Evolutionary conservation across 2,113 vertebrate genomes (phyloP).

Genomic region (Anser cygnoides): DNA sequence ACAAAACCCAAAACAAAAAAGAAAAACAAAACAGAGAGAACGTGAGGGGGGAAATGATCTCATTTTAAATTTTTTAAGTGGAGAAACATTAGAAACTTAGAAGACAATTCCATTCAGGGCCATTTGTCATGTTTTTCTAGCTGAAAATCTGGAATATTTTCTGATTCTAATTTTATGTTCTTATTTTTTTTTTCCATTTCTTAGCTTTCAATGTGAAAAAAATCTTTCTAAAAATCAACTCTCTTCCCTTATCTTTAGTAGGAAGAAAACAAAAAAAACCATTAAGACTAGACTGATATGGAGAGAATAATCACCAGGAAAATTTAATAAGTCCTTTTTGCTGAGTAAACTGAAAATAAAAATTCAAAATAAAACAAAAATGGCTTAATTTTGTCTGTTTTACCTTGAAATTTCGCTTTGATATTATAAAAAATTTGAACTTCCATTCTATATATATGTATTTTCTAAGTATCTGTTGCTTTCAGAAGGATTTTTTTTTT

Average conservation of each 20-base stretch:
- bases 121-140: not conserved
- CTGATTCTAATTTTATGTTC: not conserved
- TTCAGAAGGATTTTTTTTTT: not conserved
- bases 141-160: not conserved
- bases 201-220: not conserved
- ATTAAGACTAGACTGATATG: not conserved
- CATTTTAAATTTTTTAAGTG: not conserved
- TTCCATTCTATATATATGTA: not conserved
- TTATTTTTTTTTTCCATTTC: not conserved
- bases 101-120: not conserved
- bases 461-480: not conserved
- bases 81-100: not conserved
- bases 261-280: not conserved
- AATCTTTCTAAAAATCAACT: not conserved
- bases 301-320: not conserved
- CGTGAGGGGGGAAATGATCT: not conserved
- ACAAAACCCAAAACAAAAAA: too few relatives aligned
- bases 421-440: not conserved
- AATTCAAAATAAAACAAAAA: not conserved
- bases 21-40: rapidly evolving
- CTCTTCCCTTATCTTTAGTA: not conserved
- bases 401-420: not conserved
- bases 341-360: not conserved
- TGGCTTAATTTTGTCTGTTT: not conserved
- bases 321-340: not conserved